phyloP scores from a whole-genome alignment of 2,113 vertebrate genomes.

The Phyllostomus hastatus region DNA sequence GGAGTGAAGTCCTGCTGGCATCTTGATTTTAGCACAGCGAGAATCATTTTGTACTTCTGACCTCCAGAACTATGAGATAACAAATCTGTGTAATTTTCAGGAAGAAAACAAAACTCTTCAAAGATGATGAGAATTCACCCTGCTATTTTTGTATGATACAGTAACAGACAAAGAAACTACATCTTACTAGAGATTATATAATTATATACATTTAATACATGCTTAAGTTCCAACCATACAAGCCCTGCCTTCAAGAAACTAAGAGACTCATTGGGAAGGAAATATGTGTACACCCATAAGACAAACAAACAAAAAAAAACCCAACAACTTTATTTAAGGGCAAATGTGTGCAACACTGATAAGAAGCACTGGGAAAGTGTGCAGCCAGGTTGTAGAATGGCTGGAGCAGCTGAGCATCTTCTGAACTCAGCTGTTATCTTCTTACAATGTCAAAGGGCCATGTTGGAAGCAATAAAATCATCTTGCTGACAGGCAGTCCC shows the following conservation, averaged over 20 bases:
- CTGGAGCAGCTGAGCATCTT: not conserved
- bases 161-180: not conserved
- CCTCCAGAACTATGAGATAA: not conserved
- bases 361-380: not conserved
- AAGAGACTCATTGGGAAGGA: not conserved
- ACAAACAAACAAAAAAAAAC: not conserved
- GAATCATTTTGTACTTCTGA: not conserved
- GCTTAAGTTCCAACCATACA: not conserved
- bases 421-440: not conserved
- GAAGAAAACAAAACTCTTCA: not conserved
- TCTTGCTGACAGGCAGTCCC: not conserved
- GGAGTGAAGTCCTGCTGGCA: not conserved
- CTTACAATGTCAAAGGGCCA: not conserved
- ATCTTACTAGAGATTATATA: not conserved
- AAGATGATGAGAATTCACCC: not conserved
- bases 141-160: not conserved
- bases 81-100: not conserved
- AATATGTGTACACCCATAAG: not conserved
- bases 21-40: not conserved
- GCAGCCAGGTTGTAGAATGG: not conserved
- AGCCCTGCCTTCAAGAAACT: not conserved
- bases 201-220: not conserved
- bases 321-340: not conserved
- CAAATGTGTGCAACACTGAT: not conserved
- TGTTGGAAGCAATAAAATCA: not conserved